Conservation (phyloP, 2,888 invertebrate species). For the Himalopsyche japonica region DNA sequence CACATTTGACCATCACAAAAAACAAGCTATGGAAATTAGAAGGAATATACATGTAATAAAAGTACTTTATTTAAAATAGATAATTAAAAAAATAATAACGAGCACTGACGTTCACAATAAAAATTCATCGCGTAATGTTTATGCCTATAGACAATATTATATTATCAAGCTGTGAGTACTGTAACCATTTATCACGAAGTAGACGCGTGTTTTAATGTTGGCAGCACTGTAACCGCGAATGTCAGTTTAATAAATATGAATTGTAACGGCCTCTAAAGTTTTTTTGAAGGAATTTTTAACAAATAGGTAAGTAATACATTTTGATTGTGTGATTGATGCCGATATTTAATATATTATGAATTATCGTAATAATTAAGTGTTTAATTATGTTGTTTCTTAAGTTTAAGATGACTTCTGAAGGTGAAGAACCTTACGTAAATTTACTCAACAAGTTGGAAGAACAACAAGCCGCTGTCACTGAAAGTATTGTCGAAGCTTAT, state of each 20-base stretch:
- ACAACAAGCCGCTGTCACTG: conserved; percentile 17
- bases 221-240: neutral
- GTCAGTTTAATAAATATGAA: neutral
- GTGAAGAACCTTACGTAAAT: neutral
- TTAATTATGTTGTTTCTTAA: neutral
- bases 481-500: conserved; percentile 44
- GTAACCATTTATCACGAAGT: neutral
- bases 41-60: too few relatives aligned
- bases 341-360: neutral
- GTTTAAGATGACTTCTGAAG: neutral
- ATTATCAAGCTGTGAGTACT: too few relatives aligned
- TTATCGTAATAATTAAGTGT: neutral
- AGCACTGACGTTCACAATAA: too few relatives aligned
- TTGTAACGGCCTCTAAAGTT: neutral
- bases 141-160: too few relatives aligned
- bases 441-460: conserved; percentile 16
- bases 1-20: too few relatives aligned
- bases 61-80: too few relatives aligned
- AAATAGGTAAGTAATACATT: neutral
- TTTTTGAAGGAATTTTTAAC: neutral
- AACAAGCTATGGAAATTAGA: too few relatives aligned
- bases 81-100: too few relatives aligned
- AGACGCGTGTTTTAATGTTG: neutral
- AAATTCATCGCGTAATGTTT: too few relatives aligned
- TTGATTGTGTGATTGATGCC: neutral